phyloP scores from a whole-genome alignment of 2,888 invertebrate species.

The Serripes groenlandicus region DNA sequence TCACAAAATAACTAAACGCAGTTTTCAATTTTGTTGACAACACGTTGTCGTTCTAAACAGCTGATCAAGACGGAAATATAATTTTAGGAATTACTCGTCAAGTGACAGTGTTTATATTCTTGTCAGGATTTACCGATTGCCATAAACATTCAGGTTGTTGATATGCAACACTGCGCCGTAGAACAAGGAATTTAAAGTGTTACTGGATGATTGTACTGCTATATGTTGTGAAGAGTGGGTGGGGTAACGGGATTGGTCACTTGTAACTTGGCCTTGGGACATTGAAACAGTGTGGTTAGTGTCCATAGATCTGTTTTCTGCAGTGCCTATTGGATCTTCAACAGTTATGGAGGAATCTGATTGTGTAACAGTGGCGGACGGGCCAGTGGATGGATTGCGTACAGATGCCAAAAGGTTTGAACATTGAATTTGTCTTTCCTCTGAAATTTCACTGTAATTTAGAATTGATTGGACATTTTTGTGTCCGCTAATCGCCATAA shows the following conservation, averaged over 20 bases:
- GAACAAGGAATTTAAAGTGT: background rate
- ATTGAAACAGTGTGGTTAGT: no score
- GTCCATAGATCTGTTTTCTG: no score
- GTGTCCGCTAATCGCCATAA: slow-evolving; percentile 55
- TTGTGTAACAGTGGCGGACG: background rate
- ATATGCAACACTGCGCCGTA: background rate
- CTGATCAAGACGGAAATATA: no score
- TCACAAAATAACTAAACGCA: no score
- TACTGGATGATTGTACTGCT: background rate
- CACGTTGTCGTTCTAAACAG: no score
- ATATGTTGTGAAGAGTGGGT: background rate
- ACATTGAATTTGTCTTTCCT: slow-evolving; percentile 42
- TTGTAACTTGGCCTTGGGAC: no score
- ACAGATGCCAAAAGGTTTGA: slow-evolving; percentile 21
- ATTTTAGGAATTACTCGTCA: no score
- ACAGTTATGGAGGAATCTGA: no score
- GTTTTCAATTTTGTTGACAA: no score
- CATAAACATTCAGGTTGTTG: background rate
- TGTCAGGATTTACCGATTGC: no score
- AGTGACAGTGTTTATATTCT: no score
- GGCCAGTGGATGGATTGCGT: background rate
- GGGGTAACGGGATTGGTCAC: background rate
- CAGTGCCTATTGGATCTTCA: no score
- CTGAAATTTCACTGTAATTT: slow-evolving; percentile 41
- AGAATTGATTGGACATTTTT: slow-evolving; percentile 52